Evolutionary conservation across 2,888 invertebrate species (phyloP).

Genomic region (Plemyria rubiginata): DNA sequence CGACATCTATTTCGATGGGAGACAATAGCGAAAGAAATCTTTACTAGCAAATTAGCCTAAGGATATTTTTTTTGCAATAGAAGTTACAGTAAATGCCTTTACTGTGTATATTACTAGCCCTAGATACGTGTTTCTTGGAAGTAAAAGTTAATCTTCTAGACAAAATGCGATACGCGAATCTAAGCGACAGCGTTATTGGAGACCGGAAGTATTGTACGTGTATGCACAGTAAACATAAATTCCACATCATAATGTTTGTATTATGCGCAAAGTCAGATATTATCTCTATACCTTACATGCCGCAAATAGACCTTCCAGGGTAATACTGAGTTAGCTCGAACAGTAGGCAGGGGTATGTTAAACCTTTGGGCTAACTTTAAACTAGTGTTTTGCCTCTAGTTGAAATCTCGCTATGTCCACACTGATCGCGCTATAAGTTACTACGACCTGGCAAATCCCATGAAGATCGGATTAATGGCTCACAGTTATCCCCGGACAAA

Average conservation of each 20-base stretch:
- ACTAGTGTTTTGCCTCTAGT: background rate
- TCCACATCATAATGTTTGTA: conserved; percentile 25
- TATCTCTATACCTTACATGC: conserved; percentile 33
- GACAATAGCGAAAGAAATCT: too few relatives aligned
- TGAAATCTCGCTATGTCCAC: background rate
- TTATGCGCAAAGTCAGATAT: conserved; percentile 34
- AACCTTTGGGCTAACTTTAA: background rate
- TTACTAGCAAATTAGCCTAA: too few relatives aligned
- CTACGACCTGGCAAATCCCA: background rate
- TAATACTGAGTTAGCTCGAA: background rate
- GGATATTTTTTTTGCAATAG: too few relatives aligned
- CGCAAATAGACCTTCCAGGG: conserved; percentile 25
- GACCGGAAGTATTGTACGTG: conserved; percentile 8
- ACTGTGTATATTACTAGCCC: too few relatives aligned
- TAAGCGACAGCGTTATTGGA: conserved; percentile 14
- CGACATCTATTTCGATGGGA: too few relatives aligned
- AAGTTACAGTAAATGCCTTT: too few relatives aligned
- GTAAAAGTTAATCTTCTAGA: conserved; percentile 6
- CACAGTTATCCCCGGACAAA: background rate
- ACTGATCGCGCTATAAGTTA: too few relatives aligned
- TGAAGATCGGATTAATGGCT: background rate
- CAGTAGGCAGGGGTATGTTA: background rate
- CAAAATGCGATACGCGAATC: conserved; percentile 7
- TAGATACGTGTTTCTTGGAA: background rate
- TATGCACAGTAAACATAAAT: conserved; percentile 20